Evolutionary conservation across 2,888 invertebrate genomes (phyloP), one percentile per base, ranked within the genome.

Genomic region (Lissonota sp.): DNA sequence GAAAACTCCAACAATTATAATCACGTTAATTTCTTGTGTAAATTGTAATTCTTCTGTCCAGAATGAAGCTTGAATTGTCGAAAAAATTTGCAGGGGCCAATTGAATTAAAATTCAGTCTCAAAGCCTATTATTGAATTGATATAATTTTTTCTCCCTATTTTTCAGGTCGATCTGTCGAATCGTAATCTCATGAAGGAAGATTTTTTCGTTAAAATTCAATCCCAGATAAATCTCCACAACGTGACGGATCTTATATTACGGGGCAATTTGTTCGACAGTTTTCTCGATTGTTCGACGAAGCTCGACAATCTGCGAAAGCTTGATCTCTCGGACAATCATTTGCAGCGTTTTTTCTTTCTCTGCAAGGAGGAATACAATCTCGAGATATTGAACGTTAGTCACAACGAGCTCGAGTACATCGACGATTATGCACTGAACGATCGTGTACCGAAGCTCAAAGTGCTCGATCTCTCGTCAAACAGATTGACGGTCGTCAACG

Each of bases 301-400:
- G 92, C 94, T 98, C 86, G 96, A 96, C 87, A 97, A 96, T 90
- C 93, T 98, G 85, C 94, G 96, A 86, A 96, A 96, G 1, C 93
- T 98, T 84, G 98, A 98, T 93, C 93, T 98, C 90, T 97, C 97
- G 55, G 95, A 95, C 90, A 98, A 98, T 93, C 96, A 96, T 91
- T 94, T 98, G 80, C 88, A 89, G 14, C 87, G 88, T 72, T 91
- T 92, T 44, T 91, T 91, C 78, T 92, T 92, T 39, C 83, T 97
- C 87, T 98, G 98, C 91, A 95, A 95, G 88, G 97, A 97, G 88
- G 94, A 98, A 82, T 97, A 98, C 89, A 97, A 97, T 12, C 93
- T 98, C 79, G 97, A 97, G 93, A 96, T 97, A 85, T 93, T 98
- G 63, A 97, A 98, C 90, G 94, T 98, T 85, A 96, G 97, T 86